Percentiles rank a stretch among this genome's conserved stretches.
Evolutionary conservation across 2,797 vertebrate species (phyloP).

Genomic region (Manis pentadactyla): DNA sequence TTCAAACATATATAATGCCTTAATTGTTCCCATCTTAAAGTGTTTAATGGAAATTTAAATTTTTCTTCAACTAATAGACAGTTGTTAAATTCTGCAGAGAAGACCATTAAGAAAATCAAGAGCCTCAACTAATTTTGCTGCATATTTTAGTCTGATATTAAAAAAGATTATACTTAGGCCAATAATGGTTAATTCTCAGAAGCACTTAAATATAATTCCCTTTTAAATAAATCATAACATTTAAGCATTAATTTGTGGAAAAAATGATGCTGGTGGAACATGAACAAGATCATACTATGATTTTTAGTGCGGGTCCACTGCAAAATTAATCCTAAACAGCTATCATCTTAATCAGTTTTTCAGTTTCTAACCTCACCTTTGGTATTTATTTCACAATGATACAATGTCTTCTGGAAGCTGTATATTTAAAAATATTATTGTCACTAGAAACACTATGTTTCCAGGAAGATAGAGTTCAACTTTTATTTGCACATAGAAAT

Average conservation of each 20-base stretch:
- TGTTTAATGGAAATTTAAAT: conserved; percentile 38
- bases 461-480: background rate
- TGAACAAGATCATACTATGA: conserved; percentile 25
- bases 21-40: background rate
- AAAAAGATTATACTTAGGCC: background rate
- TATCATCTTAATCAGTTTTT: background rate
- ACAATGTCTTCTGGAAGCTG: background rate
- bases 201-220: conserved; percentile 22
- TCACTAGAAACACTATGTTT: background rate
- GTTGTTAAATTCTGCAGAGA: background rate
- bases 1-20: background rate
- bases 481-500: conserved; percentile 21
- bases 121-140: conserved; percentile 12
- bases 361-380: background rate
- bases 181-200: conserved; percentile 21
- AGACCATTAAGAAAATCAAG: conserved; percentile 60
- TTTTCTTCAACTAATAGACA: conserved; percentile 24
- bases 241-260: background rate
- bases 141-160: conserved; percentile 52
- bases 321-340: background rate
- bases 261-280: background rate
- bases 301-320: background rate
- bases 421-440: conserved; percentile 9
- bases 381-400: background rate
- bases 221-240: conserved; percentile 22